Base-by-base conservation (phyloP, 2,888 invertebrate genomes). In the Agelastica alni region DNA sequence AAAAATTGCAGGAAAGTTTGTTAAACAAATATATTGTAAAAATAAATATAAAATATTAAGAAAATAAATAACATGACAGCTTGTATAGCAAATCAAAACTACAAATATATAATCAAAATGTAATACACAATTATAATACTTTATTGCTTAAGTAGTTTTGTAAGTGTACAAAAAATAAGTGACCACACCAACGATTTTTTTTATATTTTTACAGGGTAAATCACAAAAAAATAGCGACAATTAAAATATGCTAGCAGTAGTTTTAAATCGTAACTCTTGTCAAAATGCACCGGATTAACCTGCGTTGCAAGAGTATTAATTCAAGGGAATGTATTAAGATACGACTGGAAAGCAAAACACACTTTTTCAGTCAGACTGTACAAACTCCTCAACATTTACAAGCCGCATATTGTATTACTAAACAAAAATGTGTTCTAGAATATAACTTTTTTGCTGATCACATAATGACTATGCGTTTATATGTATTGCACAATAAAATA, bases 21-120 rank as follows among this genome's bases (percentile, higher is more conserved):
- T 56, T 56, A 56, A 56, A 56, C 56, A 56, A 51, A 47, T 56
- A 56, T 56, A 56, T 56, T 51, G 49, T 51, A 51, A 56, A 56
- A 56, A 56, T 56, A 56, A 56, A 56, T 56, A 56, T 51, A 56
- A 56, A 56, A 51, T 45, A 51, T 55, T 51, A 47, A 36, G 46
- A 56, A 56, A 56, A 56, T 56, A 56, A 56, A 56, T 56, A 56
- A 56, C 56, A 43, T 46, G 28, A 22, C 14, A 51, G 42, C 43
- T 47, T 43, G 45, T 22, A 36, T 20, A 31, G 49, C 49, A 53
- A 53, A 46, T 36, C 32, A 53, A n/a, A n/a, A n/a, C n/a, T 43
- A 53, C 31, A 44, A 10, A 39, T 39, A 39, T 39, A 12, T 39
- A 37, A 7, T 44, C 34, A 46, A 42, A 45, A 56, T 51, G 41